Base-by-base conservation (phyloP, 1,140 invertebrate species). In the Meteorus sp. region DNA sequence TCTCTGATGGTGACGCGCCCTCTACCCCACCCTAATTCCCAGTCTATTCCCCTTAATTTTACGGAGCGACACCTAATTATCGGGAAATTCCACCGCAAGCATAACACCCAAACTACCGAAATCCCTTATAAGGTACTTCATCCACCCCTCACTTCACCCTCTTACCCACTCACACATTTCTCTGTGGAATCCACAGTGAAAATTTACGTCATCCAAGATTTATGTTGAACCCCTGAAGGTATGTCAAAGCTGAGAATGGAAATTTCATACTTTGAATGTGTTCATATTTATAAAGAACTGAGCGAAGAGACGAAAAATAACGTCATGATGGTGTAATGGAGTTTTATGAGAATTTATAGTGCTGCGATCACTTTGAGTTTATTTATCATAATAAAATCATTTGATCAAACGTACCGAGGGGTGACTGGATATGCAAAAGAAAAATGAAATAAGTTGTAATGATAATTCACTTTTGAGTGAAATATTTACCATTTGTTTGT, bases 21-120 rank as follows among this genome's bases (percentile, higher is more conserved):
- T n/a, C n/a, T n/a, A n/a, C n/a, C n/a, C 8, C 15, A 54, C 4
- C 27, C 35, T 57, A 39, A 17, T 27, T 15, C 23, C 39, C 22
- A n/a, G 11, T 17, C 8, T 41, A 43, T 31, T 35, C 29, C 37
- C 54, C 52, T 65, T 67, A 70, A 72, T 68, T 70, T 68, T 65
- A 60, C 62, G 25, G 54, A 54, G 59, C 59, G 70, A 71, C 66
- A 70, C 65, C 69, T 73, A 72, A 72, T 71, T 73, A 72, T 71
- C 67, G 66, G 56, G 47, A 65, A 69, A 73, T 67, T 72, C 61
- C 44, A 52, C 43, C 66, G 61, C 50, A 29, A 65, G 17, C 54
- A 48, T 50, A 59, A 56, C 17, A 56, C 37, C 31, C n/a, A 57
- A 53, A 53, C 54, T 54, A 41, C 5, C 3, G 9, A 27, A 52